Percentiles rank a stretch among this genome's conserved stretches.
phyloP scores from a whole-genome alignment of 2,113 vertebrate species.

The Mesocricetus auratus region DNA sequence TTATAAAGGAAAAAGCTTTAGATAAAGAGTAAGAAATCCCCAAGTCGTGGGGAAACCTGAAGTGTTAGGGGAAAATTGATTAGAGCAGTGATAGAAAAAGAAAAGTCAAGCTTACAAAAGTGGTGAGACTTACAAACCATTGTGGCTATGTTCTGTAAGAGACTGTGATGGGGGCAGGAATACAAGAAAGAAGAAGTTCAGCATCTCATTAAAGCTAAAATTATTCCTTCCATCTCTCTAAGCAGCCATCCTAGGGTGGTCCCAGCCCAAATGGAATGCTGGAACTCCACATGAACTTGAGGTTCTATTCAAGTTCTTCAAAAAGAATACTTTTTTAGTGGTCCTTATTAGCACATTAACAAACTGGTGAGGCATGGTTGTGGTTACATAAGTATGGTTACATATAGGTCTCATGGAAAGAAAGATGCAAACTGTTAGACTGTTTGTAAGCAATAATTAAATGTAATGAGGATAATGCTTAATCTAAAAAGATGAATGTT shows the following conservation, averaged over 20 bases:
- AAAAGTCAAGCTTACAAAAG: background rate
- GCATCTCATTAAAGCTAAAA: background rate
- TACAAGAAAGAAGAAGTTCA: background rate
- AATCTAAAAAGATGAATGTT: background rate
- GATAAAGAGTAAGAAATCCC: background rate
- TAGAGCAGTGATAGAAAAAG: background rate
- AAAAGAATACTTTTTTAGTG: background rate
- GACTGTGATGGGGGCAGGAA: background rate
- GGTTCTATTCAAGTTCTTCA: too few relatives aligned
- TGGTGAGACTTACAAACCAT: background rate
- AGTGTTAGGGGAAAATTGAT: background rate
- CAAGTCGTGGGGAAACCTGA: background rate
- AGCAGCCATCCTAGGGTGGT: background rate
- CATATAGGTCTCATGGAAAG: background rate
- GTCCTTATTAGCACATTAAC: background rate
- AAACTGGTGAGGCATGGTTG: background rate
- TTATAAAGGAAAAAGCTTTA: background rate
- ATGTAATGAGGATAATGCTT: background rate
- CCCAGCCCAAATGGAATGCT: background rate
- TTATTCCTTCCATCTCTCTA: too few relatives aligned
- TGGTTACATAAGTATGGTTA: background rate
- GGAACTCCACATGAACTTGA: background rate
- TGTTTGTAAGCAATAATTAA: constrained; percentile 25
- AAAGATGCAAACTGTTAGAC: background rate
- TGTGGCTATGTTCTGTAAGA: background rate